A percentile compares a stretch with the other conserved stretches of the same genome.
phyloP scores from a whole-genome alignment of 2,888 invertebrate genomes.

The Pyrrhopygopsis socrates region DNA sequence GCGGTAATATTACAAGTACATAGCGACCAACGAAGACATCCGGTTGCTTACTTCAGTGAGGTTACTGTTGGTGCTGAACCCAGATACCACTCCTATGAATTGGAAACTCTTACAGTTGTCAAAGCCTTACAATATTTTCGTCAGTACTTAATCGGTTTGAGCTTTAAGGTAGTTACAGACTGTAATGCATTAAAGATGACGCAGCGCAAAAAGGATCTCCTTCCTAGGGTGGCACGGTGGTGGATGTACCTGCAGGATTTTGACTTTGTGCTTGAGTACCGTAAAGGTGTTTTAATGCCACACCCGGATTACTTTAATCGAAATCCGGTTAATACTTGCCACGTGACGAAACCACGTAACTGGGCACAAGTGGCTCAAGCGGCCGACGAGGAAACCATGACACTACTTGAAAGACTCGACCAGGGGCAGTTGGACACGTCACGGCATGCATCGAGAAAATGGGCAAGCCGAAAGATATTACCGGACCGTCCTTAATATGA shows the following conservation, averaged over 20 bases:
- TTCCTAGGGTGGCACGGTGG: constrained; percentile 84
- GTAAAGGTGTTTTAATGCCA: constrained; percentile 50
- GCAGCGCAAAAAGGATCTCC: constrained; percentile 81
- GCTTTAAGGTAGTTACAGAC: constrained; percentile 72
- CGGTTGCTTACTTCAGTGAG: constrained; percentile 58
- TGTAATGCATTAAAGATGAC: constrained; percentile 85
- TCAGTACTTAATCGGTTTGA: constrained; percentile 76
- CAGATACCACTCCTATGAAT: too few relatives aligned
- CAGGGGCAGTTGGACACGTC: too few relatives aligned
- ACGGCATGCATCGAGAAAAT: too few relatives aligned
- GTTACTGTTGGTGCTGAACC: constrained; percentile 56
- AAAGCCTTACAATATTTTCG: constrained; percentile 83
- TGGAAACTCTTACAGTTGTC: constrained; percentile 73
- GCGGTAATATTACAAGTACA: constrained; percentile 36
- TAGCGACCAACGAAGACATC: constrained; percentile 11
- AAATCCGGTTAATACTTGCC: too few relatives aligned
- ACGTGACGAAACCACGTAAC: too few relatives aligned
- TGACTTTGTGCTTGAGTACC: constrained; percentile 67
- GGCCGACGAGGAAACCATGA: too few relatives aligned
- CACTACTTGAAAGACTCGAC: too few relatives aligned
- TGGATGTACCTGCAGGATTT: constrained; percentile 85
- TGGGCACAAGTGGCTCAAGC: too few relatives aligned
- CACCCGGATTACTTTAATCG: constrained; percentile 62
- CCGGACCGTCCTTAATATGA: too few relatives aligned
- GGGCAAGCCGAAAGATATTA: too few relatives aligned